phyloP scores from a whole-genome alignment of 2,113 vertebrate genomes.

The Sinocyclocheilus grahami region DNA sequence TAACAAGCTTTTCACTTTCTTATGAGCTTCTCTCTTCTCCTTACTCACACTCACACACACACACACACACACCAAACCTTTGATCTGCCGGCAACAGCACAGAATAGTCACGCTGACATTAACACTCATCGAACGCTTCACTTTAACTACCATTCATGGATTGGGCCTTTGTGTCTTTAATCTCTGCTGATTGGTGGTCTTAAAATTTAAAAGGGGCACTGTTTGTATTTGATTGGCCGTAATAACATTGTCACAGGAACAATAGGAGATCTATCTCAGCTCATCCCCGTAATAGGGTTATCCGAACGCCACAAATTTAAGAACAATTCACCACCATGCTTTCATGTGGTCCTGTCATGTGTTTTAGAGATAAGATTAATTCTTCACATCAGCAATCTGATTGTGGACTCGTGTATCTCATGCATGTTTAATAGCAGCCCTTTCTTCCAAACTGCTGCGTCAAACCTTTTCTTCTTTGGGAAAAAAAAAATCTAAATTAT shows the following conservation, averaged over 20 bases:
- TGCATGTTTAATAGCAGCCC: constrained; percentile 71
- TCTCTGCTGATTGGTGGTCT: constrained; percentile 38
- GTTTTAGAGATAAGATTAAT: constrained; percentile 70
- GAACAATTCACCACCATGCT: constrained; percentile 32
- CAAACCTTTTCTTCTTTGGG: constrained; percentile 68
- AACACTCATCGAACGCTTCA: constrained; percentile 15
- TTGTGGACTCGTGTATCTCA: constrained; percentile 74
- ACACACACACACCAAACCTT: constrained; percentile 5
- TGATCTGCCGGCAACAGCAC: constrained; percentile 12
- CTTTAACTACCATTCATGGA: constrained; percentile 8
- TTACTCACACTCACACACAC: neutral
- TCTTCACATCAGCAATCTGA: constrained; percentile 70
- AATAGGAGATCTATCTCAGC: constrained; percentile 53
- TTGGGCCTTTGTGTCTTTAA: constrained; percentile 36
- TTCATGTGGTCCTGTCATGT: constrained; percentile 55
- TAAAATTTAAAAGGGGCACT: constrained; percentile 12
- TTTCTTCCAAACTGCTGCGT: constrained; percentile 73
- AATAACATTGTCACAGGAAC: constrained; percentile 70
- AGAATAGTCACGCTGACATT: constrained; percentile 40
- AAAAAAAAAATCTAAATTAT: constrained; percentile 71
- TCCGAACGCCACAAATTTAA: constrained; percentile 49
- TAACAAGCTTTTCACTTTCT: constrained; percentile 11
- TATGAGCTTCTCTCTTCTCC: constrained; percentile 2
- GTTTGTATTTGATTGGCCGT: constrained; percentile 67
- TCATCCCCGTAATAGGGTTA: constrained; percentile 57